Conservation (phyloP, 2,113 vertebrate species). For the Proteles cristata region DNA sequence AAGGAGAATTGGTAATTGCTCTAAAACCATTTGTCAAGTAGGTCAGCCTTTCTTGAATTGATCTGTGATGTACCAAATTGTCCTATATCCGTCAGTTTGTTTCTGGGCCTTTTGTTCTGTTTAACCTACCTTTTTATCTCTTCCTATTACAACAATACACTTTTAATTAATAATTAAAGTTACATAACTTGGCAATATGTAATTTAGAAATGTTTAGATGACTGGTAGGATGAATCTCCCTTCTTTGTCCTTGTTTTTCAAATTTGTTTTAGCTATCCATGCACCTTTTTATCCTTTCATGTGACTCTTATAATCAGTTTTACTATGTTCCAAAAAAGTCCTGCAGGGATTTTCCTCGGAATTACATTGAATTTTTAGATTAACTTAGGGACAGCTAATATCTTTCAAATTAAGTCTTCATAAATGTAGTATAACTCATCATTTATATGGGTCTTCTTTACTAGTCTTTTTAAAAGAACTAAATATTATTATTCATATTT, state of each 20-base stretch:
- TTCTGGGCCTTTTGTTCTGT: not conserved
- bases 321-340: not conserved
- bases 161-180: slow-evolving; percentile 23
- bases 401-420: slow-evolving; percentile 21
- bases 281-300: not conserved
- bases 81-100: not conserved
- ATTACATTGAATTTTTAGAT: slow-evolving; percentile 34
- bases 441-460: not conserved
- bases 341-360: not conserved
- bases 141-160: not conserved
- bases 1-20: not conserved
- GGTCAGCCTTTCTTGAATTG: not conserved
- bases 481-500: slow-evolving; percentile 14
- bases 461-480: not conserved
- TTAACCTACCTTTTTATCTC: not conserved
- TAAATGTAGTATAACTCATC: not conserved
- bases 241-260: slow-evolving; percentile 5
- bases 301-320: not conserved
- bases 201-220: slow-evolving; percentile 3
- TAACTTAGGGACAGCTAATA: not conserved
- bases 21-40: not conserved
- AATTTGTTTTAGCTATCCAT: not conserved
- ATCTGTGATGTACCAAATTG: not conserved
- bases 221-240: not conserved
- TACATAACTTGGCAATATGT: slow-evolving; percentile 3